Evolutionary conservation across 2,113 vertebrate genomes (phyloP), one percentile per base, ranked within the genome.

Genomic region (Trematocara zebra): DNA sequence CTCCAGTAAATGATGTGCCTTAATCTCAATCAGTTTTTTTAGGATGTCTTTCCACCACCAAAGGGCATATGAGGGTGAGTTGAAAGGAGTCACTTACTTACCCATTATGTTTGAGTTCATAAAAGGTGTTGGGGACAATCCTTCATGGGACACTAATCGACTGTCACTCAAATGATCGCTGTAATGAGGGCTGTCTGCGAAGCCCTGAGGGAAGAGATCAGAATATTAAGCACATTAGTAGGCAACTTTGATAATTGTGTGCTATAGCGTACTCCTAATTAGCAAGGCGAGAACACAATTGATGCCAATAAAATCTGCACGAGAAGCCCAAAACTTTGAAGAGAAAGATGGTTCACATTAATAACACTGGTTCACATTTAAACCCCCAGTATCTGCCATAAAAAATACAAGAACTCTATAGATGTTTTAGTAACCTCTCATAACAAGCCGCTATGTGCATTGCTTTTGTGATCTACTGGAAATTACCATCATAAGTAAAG

Each of bases 101-200:
- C 99, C 99, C 96, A 98, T 98, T 96, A 99, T 96, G 97, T 97
- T 97, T 79, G 99, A 98, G 97, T 98, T 99, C 97, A 98, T 97
- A 96, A 99, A 99, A 97, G 98, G 98, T 97, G 99, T 98, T 94
- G 97, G 97, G 94, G 98, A 98, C 97, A 99, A 97, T 98, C 97
- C 98, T 98, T 99, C 98, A 93, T 98, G 97, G 96, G 98, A 95
- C 94, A 97, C 98, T 98, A 99, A 98, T 97, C 97, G 98, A 98
- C 97, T 98, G 97, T 98, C 99, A 97, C 96, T 99, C 98, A 99
- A 97, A 95, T 98, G 98, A 97, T 99, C 97, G 97, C 96, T 95
- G 93, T 98, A 99, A 98, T 98, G 98, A 98, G 98, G 97, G 96
- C 97, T 98, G 97, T 98, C 98, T 97, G 97, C 93, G 94, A 99